Conservation (phyloP, 1,140 invertebrate genomes). For the Drosophila eugracilis region DNA sequence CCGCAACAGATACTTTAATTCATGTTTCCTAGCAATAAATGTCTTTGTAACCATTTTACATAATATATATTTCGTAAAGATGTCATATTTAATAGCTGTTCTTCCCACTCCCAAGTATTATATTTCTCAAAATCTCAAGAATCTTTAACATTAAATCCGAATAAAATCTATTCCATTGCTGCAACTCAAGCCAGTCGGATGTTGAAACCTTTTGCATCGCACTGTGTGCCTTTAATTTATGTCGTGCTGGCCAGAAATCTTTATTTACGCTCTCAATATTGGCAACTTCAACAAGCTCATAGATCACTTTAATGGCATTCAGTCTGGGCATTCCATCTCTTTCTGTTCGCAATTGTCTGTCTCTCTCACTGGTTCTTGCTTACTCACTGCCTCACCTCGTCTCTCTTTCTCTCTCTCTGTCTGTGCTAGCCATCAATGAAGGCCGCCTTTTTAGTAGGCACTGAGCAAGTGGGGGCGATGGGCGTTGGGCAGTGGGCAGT, state of each 20-base stretch:
- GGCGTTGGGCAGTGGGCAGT: slow-evolving; percentile 8
- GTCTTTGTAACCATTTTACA: no score
- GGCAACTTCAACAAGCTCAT: slow-evolving; percentile 41
- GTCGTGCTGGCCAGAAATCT: slow-evolving; percentile 15
- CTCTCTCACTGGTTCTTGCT: slow-evolving; percentile 1
- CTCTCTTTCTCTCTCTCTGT: not conserved
- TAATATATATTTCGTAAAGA: no score
- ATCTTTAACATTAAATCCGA: not conserved
- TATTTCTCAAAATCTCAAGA: not conserved
- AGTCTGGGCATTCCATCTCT: slow-evolving; percentile 14
- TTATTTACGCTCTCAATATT: slow-evolving; percentile 47
- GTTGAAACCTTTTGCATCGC: slow-evolving; percentile 12
- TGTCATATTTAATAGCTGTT: no score
- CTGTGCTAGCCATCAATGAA: slow-evolving; percentile 27
- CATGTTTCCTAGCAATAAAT: no score
- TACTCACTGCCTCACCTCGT: not conserved
- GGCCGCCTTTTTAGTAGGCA: slow-evolving; percentile 22
- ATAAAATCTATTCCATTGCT: not conserved
- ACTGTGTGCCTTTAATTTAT: slow-evolving; percentile 34
- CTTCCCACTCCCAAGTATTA: not conserved
- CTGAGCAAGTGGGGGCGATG: slow-evolving; percentile 18
- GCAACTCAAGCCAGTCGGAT: not conserved
- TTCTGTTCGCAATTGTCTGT: not conserved
- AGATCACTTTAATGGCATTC: slow-evolving; percentile 52
- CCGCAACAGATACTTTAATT: no score